Evolutionary conservation across 1,140 invertebrate genomes (phyloP).

Genomic region (Lepeophtheirus salmonis): DNA sequence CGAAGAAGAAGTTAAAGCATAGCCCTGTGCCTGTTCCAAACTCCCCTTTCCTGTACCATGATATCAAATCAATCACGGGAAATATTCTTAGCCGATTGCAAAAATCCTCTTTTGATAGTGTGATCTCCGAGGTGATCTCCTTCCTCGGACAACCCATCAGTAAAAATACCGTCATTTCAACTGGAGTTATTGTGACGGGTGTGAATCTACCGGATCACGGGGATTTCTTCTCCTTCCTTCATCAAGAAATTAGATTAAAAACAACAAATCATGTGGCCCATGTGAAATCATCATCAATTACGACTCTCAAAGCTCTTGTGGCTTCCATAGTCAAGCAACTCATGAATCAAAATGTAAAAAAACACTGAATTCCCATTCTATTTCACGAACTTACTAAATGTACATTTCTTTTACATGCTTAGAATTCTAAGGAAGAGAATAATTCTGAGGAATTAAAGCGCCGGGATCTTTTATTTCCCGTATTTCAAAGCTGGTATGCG

Average conservation of each 20-base stretch:
- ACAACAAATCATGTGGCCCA: background rate
- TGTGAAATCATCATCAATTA: background rate
- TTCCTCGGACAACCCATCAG: background rate
- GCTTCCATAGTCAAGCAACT: background rate
- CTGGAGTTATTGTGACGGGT: slow-evolving; percentile 8
- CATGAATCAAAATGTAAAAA: background rate
- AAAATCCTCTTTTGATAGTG: slow-evolving; percentile 1
- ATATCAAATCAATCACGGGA: background rate
- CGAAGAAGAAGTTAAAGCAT: background rate
- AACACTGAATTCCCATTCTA: too few species aligned
- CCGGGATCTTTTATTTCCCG: background rate
- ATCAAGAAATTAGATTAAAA: background rate
- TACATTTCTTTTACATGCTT: background rate
- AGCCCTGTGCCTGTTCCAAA: background rate
- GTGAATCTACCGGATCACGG: slow-evolving; percentile 20
- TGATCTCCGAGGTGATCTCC: background rate
- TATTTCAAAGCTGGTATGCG: background rate
- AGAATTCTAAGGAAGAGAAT: background rate
- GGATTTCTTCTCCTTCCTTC: slow-evolving; percentile 15
- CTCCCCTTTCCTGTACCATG: background rate
- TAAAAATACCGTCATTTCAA: background rate
- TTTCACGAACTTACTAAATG: too few species aligned
- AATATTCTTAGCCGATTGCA: background rate
- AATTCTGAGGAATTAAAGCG: background rate
- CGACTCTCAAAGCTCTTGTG: background rate